These are phyloP conservation scores for Stenolophus ochropezus DNA, from an alignment of 2,888 invertebrate genomes.

Conservation along the genomic window DNA sequence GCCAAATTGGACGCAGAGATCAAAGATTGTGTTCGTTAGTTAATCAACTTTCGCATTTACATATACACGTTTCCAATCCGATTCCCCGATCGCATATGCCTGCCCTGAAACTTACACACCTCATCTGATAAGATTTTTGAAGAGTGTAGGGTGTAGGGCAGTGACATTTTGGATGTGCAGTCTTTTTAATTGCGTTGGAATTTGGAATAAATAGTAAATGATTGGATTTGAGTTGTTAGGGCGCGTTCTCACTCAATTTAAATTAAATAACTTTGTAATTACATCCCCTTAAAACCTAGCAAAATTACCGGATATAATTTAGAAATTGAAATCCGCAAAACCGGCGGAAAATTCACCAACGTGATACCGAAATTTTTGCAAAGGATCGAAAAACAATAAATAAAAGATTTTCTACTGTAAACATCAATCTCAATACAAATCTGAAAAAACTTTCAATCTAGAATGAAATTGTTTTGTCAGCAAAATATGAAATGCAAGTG, in stretches of 20 bases:
- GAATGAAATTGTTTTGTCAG: neutral
- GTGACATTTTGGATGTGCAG: neutral
- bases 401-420: neutral
- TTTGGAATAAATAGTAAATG: neutral
- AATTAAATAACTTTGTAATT: constrained; percentile 35
- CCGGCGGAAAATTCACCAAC: neutral
- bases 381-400: neutral
- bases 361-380: neutral
- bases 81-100: too few relatives aligned
- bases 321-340: neutral
- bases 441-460: neutral
- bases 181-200: neutral
- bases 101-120: too few relatives aligned
- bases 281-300: constrained; percentile 22
- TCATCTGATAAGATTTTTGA: too few relatives aligned
- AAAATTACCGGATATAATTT: constrained; percentile 28
- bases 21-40: neutral
- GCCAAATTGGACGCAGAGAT: neutral
- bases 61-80: too few relatives aligned
- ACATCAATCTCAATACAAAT: neutral
- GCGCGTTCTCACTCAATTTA: constrained; percentile 17
- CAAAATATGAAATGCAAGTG: neutral
- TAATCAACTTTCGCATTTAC: neutral
- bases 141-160: too few relatives aligned
- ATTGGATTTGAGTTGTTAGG: neutral